Conservation (phyloP, 2,113 vertebrate species). For the Leucopsar rothschildi region DNA sequence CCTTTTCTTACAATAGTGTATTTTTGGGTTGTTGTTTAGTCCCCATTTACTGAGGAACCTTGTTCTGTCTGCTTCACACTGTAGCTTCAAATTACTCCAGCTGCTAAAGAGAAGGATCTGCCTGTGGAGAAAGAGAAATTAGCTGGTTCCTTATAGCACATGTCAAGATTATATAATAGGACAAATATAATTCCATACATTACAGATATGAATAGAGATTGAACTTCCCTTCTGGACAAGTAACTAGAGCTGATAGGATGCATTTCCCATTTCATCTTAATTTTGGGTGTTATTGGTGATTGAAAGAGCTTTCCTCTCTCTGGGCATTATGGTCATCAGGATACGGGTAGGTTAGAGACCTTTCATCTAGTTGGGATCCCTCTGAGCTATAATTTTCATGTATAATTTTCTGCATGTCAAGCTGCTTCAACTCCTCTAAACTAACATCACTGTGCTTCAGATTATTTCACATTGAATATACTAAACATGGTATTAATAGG, state of each 20-base stretch:
- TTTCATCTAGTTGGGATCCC: neutral
- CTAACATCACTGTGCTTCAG: neutral
- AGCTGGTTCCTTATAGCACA: neutral
- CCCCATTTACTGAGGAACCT: neutral
- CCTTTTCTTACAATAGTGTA: neutral
- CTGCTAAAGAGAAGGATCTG: neutral
- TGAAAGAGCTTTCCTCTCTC: neutral
- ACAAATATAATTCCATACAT: neutral
- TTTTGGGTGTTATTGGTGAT: neutral
- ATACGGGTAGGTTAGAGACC: neutral
- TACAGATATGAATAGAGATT: neutral
- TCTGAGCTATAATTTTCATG: neutral
- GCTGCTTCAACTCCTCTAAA: neutral
- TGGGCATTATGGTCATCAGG: neutral
- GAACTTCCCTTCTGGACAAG: neutral
- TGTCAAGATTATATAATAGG: neutral
- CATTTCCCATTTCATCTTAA: neutral
- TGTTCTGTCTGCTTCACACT: neutral
- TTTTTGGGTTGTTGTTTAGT: neutral
- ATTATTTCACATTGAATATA: neutral
- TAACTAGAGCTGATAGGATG: neutral
- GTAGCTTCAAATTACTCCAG: neutral
- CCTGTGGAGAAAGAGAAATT: neutral
- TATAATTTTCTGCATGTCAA: neutral
- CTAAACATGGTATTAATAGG: neutral